These are phyloP conservation scores for human (Homo sapiens) DNA, from an alignment of 2,113 vertebrate species.

Conservation along the genomic window GRCh38 chr2:118784001-118784500, in stretches of 20 bases:
- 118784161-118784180: background rate
- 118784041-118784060: background rate
- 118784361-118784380: background rate
- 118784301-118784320: constrained; percentile 3
- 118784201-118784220: background rate
- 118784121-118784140: background rate
- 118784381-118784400: background rate
- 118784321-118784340: background rate
- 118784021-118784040: background rate
- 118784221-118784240: background rate
- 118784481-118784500: background rate
- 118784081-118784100: background rate
- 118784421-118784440: background rate
- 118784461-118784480: background rate
- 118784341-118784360: background rate
- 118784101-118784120: background rate
- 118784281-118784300: background rate
- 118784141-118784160: background rate
- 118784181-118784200: background rate
- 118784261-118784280: background rate
- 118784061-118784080: background rate
- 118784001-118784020: background rate
- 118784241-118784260: background rate
- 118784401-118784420: background rate
- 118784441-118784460: background rate